Base-by-base conservation (phyloP, 2,797 vertebrate species). In the Macropus fuliginosus region DNA sequence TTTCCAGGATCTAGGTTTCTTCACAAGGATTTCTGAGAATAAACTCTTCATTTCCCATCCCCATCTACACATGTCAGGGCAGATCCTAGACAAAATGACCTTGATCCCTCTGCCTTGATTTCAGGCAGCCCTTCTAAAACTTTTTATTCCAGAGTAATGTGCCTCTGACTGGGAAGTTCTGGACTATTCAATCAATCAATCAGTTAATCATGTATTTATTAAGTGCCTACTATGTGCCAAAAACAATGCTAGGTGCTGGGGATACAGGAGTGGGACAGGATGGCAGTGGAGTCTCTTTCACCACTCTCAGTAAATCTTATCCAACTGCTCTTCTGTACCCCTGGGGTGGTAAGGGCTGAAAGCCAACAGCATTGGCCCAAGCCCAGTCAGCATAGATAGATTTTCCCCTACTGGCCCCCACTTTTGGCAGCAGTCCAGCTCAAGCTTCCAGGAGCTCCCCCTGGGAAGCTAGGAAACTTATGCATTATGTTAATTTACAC, bases 11-110 rank as follows among this genome's bases (percentile, higher is more conserved):
- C 46, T n/a, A 54, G 21, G 90, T 90, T 90, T 93, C 52, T 91
- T 96, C 96, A 93, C 96, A 93, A 95, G 66, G 91, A 13, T 92
- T 62, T 91, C 87, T n/a, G 91, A 95, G 95, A 94, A 50, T 28
- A 54, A 34, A 81, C 54, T 27, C 18, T 81, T 46, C 24, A 10
- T 10, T 56, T 31, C 81, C n/a, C 50, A 40, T 29, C 56, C 50
- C 3, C 3, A 21, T 74, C 1, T 93, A 94, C 95, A 96, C 95
- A 96, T 97, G 97, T 56, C 12, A n/a, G 62, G 54, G 93, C 74
- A 87, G 0, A 50, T 0, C 0, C 29, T 31, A 91, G 96, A 94
- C 96, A 95, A 92, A 93, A 54, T 89, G 29, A 54, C 91, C 59
- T 95, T 57, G 91, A 50, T 94, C 92, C 55, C 56, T 89, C 54